Percentiles rank a stretch among this genome's conserved stretches.
phyloP scores from a whole-genome alignment of 2,797 vertebrate genomes.

The Holocentrus rufus region DNA sequence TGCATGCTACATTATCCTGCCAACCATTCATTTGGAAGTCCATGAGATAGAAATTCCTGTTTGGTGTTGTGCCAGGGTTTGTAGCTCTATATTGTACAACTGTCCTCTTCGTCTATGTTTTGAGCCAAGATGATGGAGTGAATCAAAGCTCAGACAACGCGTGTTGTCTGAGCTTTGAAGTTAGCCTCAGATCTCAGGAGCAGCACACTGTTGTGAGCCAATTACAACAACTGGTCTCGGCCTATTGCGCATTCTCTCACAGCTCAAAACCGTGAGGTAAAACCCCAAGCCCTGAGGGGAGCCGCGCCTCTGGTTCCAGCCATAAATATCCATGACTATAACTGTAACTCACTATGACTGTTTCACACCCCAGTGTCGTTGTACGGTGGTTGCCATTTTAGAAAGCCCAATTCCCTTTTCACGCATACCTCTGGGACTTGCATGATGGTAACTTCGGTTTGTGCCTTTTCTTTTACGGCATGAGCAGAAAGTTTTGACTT shows the following conservation, averaged over 20 bases:
- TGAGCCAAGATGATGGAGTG: conserved; percentile 55
- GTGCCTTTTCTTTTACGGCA: conserved; percentile 9
- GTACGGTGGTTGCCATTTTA: conserved; percentile 29
- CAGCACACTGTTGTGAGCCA: conserved; percentile 66
- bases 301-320: conserved; percentile 55
- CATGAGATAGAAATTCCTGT: conserved; percentile 66
- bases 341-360: conserved; percentile 49
- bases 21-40: conserved; percentile 69
- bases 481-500: not conserved
- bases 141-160: conserved; percentile 68
- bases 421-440: conserved; percentile 7
- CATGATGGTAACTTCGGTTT: not conserved
- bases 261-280: conserved; percentile 53
- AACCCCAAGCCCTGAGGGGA: conserved; percentile 27
- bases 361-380: conserved; percentile 49
- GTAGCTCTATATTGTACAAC: conserved; percentile 62
- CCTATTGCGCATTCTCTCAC: conserved; percentile 61
- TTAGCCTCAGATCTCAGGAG: conserved; percentile 56
- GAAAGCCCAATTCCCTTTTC: conserved; percentile 9
- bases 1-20: conserved; percentile 62
- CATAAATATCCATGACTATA: conserved; percentile 53
- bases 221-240: conserved; percentile 65
- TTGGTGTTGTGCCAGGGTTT: conserved; percentile 65
- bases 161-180: conserved; percentile 53
- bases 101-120: conserved; percentile 61